Conservation (phyloP, 23 tunicate genomes). For the Clavelina lepadiformis region DNA sequence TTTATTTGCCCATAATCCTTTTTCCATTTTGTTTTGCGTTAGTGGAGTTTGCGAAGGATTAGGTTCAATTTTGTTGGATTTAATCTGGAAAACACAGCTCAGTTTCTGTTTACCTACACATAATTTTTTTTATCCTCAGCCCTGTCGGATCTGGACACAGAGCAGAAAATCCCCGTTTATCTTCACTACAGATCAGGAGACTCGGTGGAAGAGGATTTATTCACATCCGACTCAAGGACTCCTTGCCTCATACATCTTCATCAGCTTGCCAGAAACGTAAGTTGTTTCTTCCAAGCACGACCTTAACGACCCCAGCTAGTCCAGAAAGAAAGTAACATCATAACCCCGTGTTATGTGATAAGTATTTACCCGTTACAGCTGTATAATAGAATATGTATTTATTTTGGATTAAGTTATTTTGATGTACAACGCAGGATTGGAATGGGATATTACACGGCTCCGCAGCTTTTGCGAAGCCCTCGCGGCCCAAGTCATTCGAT, state of each 20-base stretch:
- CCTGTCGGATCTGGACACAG: slow-evolving; percentile 71
- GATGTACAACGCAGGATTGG: slow-evolving; percentile 73
- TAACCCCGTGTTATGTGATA: neutral
- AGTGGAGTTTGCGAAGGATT: no score
- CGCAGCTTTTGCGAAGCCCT: slow-evolving; percentile 56
- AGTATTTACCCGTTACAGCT: no score
- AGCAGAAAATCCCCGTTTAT: slow-evolving; percentile 52
- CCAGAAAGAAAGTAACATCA: no score
- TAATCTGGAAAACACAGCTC: neutral
- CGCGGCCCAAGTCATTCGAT: slow-evolving; percentile 87
- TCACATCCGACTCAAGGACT: slow-evolving; percentile 64
- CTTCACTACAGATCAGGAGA: slow-evolving; percentile 77
- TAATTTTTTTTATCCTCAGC: slow-evolving; percentile 53
- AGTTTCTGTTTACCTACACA: neutral
- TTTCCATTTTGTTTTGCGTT: no score
- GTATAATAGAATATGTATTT: no score
- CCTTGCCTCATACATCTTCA: slow-evolving; percentile 91
- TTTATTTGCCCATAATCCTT: no score
- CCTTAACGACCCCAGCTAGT: no score
- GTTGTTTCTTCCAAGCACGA: no score
- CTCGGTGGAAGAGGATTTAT: slow-evolving; percentile 75
- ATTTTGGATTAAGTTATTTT: no score
- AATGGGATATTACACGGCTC: slow-evolving; percentile 65
- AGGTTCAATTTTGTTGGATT: no score
- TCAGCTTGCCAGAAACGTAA: slow-evolving; percentile 29